Conservation (phyloP, 2,113 vertebrate species). For the Osmerus eperlanus region DNA sequence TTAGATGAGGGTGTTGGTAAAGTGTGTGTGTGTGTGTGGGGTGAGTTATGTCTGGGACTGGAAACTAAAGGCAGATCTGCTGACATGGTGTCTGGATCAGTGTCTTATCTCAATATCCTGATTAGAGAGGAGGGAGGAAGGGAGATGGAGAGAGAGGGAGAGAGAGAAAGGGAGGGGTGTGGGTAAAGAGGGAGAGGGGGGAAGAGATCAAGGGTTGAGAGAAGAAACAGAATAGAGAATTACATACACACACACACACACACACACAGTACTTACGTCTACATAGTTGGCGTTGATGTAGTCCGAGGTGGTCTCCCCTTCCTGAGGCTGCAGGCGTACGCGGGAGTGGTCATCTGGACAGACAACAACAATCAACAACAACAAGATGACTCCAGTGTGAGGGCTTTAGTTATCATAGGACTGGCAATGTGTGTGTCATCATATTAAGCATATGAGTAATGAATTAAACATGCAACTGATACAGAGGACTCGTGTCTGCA, state of each 20-base stretch:
- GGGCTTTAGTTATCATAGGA: too few species aligned
- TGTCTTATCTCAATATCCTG: not conserved
- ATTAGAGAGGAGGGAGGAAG: not conserved
- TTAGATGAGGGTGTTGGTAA: not conserved
- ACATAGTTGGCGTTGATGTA: conserved; percentile 2
- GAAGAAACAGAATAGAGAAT: too few species aligned
- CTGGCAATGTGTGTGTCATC: too few species aligned
- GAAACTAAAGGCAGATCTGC: not conserved
- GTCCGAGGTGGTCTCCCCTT: conserved; percentile 58
- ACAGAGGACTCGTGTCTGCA: too few species aligned
- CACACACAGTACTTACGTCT: not conserved
- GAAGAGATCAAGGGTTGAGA: not conserved
- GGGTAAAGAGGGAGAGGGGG: not conserved
- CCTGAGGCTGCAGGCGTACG: conserved; percentile 64
- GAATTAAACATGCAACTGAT: too few species aligned
- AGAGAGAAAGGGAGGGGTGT: conserved; percentile 5
- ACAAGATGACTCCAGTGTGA: too few species aligned
- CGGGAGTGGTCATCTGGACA: conserved; percentile 60
- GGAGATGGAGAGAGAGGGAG: not conserved
- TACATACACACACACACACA: not conserved
- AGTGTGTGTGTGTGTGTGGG: not conserved
- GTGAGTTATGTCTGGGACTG: not conserved
- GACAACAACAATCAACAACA: conserved; percentile 50
- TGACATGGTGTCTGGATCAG: not conserved
- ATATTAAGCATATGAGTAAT: too few species aligned